A percentile compares a stretch with the other conserved stretches of the same genome.
Evolutionary conservation across 2,113 vertebrate species (phyloP).

Genomic region (Tautogolabrus adspersus): DNA sequence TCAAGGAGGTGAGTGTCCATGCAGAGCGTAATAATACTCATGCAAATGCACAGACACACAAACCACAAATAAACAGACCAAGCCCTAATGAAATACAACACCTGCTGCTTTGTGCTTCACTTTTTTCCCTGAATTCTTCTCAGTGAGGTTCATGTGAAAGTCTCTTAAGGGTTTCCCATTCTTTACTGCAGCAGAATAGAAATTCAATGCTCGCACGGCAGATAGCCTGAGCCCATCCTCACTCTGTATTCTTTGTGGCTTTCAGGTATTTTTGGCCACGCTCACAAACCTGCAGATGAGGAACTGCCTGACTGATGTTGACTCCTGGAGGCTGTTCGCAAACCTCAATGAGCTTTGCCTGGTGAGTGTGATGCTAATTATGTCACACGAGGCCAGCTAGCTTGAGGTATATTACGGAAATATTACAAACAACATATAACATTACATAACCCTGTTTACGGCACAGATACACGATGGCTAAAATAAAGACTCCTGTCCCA

Average conservation of each 20-base stretch:
- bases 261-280: conserved; percentile 89
- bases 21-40: conserved; percentile 12
- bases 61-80: conserved; percentile 49
- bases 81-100: conserved; percentile 59
- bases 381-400: not conserved
- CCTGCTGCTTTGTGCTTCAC: conserved; percentile 52
- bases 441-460: not conserved
- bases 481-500: no score
- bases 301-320: conserved; percentile 87
- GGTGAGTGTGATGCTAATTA: conserved; percentile 80
- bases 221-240: conserved; percentile 15
- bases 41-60: not conserved
- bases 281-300: conserved; percentile 86
- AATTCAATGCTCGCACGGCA: conserved; percentile 33
- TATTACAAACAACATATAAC: not conserved
- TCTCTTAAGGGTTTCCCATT: conserved; percentile 24
- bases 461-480: no score
- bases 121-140: not conserved
- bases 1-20: conserved; percentile 86
- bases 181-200: conserved; percentile 25
- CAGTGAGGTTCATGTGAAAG: conserved; percentile 17
- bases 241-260: conserved; percentile 45
- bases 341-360: conserved; percentile 92
- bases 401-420: conserved; percentile 21
- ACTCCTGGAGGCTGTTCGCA: conserved; percentile 88